Evolutionary conservation across 92 coral and sea anemone species (phyloP), one percentile per base, ranked within the genome.

Genomic region (Zoanthus gigantus): DNA sequence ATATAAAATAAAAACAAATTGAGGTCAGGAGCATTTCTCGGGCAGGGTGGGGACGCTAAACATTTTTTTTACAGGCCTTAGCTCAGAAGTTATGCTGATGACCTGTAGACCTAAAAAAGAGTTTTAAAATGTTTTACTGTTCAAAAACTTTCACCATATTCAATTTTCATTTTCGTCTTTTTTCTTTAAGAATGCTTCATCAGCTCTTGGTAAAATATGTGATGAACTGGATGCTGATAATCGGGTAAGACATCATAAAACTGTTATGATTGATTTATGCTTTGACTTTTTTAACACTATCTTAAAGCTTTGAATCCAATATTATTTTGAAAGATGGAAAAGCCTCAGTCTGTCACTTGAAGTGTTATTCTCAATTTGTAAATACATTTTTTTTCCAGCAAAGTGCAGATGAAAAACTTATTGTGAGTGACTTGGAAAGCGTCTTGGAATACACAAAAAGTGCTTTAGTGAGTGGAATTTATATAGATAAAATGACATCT

Each of bases 331-430:
- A 23, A 37, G 42, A 37, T 37, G 42, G 42, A 37, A 37, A 37
- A 37, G 23, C 42, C 71, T 23, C 13, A 67, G 5, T 67, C 8
- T 71, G 23, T 56, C 12, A 54, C 9, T 11, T 30, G 30, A 79
- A 65, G 32, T 54, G 45, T 7, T 29, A 16, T 37, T n/a, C 0
- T 76, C 57, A 17, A 37, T 48, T 32, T 14, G 11, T 2, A 31
- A 23, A 7, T 18, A 37, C 42, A 37, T 67, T 67, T 67, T 5
- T 31, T 7, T 28, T 77, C 53, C 88, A 94, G 98, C 97, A 97
- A 95, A 91, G 89, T 67, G 86, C 92, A 78, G 99, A 97, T 63
- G 99, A 97, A 88, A 97, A 95, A 48, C 96, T 97, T 69, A 91
- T 97, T 79, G 94, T 95, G 68, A 92, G 93, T 90, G 99, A 97